Evolutionary conservation across 2,888 invertebrate genomes (phyloP).

Genomic region (Drosophila differens): DNA sequence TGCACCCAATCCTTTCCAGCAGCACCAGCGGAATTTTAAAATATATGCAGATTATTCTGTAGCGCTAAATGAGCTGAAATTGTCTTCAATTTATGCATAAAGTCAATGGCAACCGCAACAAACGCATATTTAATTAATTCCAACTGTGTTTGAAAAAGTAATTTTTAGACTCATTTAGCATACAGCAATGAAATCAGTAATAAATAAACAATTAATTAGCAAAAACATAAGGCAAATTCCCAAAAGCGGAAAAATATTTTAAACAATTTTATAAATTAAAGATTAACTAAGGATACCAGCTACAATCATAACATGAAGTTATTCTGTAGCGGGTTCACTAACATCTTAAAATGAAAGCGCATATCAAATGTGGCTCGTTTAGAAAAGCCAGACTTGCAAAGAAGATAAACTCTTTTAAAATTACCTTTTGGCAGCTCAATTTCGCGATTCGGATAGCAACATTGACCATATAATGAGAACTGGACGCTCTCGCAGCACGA

Average conservation of each 20-base stretch:
- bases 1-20: slow-evolving; percentile 1
- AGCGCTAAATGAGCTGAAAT: slow-evolving; percentile 41
- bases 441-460: neutral
- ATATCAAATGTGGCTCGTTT: neutral
- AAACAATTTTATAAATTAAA: neutral
- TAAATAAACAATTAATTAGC: neutral
- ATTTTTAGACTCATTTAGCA: slow-evolving; percentile 8
- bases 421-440: slow-evolving; percentile 6
- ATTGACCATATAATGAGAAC: slow-evolving; percentile 20
- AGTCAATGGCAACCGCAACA: slow-evolving; percentile 7
- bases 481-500: slow-evolving; percentile 10
- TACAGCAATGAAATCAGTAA: neutral
- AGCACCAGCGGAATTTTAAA: slow-evolving; percentile 12
- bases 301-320: neutral
- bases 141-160: slow-evolving; percentile 8
- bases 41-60: slow-evolving; percentile 49
- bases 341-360: neutral
- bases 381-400: neutral
- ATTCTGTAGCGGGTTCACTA: neutral
- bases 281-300: neutral
- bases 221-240: neutral
- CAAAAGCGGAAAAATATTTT: neutral
- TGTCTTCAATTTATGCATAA: slow-evolving; percentile 35
- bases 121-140: slow-evolving; percentile 21
- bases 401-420: neutral